Conservation (phyloP, 2,797 vertebrate genomes). For the Myripristis jacobus region DNA sequence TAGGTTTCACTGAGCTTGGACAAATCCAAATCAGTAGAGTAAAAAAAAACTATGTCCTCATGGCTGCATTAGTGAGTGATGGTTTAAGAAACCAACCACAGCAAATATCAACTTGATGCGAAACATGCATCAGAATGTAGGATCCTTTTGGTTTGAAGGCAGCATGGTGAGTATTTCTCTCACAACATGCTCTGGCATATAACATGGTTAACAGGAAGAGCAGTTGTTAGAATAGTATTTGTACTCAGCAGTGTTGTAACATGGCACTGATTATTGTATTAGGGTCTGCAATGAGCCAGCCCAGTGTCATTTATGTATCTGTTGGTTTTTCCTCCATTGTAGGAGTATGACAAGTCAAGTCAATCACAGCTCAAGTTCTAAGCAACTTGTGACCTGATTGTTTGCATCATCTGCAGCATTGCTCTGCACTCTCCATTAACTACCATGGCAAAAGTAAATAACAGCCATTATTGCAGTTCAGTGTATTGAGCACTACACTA, state of each 20-base stretch:
- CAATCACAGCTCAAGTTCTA: conserved; percentile 19
- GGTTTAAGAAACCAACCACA: background rate
- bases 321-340: conserved; percentile 43
- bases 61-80: background rate
- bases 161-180: conserved; percentile 6
- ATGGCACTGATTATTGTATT: conserved; percentile 8
- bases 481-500: no score
- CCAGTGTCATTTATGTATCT: background rate
- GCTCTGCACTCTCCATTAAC: background rate
- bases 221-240: conserved; percentile 1
- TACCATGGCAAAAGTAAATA: background rate
- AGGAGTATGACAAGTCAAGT: conserved; percentile 27
- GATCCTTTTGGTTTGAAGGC: background rate
- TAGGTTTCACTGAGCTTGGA: background rate
- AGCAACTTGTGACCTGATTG: conserved; percentile 5
- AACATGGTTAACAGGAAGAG: background rate
- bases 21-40: background rate
- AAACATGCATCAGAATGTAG: background rate
- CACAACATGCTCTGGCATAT: background rate
- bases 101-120: background rate
- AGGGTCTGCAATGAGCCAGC: conserved; percentile 28
- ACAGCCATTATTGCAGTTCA: background rate
- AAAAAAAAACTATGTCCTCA: background rate
- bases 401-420: background rate
- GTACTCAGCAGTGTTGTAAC: conserved; percentile 14